Base-by-base conservation (phyloP, 2,888 invertebrate genomes). In the Diaphora mendica region DNA sequence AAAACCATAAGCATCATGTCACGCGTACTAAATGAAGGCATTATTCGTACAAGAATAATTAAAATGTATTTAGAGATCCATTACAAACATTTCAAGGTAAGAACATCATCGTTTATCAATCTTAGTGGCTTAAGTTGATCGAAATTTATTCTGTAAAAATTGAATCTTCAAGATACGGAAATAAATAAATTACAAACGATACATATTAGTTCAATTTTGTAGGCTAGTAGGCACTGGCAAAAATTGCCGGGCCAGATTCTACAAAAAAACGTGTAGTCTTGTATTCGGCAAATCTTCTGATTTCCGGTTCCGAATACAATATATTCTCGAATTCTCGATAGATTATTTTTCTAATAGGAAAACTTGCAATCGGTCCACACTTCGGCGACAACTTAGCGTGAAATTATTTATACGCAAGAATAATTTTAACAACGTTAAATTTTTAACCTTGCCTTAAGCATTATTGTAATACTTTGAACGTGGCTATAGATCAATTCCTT, bases 1-100 rank as follows among this genome's bases (percentile, higher is more conserved):
- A 67, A 44, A 67, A 67, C 20, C 15, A 30, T 67, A 44, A 44
- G n/a, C 66, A 26, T 66, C 66, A 30, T 30, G 26, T 66, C 66
- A 66, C 42, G 66, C 44, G 17, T 44, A 55, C 55, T 51, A 51
- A 55, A 23, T 55, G 4, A 23, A 48, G 5, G 48, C 20, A 23
- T 55, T 55, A n/a, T 55, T n/a, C n/a, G 55, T 55, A 65, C 26
- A 1, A 42, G 26, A 39, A 39, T 42, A 39, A 65, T 39, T 39
- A 33, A 26, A 30, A 44, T 42, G 8, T 66, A 66, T 44, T 42
- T 66, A 44, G 42, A 42, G 66, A 42, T 42, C 26, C 20, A n/a
- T 66, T 66, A 17, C 3, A 2, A 3, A 26, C 42, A 42, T 66
- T 42, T 66, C 66, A 66, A 67, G 30, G 44, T 44, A 44, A 30